phyloP scores from a whole-genome alignment of 2,113 vertebrate genomes.

The Corythoichthys haematopterus region DNA sequence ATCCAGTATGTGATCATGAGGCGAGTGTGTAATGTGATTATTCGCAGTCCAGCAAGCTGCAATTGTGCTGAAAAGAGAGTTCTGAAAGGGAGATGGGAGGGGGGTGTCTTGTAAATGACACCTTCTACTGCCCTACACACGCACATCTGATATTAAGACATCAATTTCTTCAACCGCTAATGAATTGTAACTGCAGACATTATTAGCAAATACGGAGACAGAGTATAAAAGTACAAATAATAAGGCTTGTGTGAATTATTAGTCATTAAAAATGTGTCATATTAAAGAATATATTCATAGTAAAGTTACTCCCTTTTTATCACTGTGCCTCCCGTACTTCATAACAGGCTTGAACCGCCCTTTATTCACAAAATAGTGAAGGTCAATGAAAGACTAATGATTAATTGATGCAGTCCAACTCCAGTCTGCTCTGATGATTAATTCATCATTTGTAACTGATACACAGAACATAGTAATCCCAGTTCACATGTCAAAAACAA shows the following conservation, averaged over 20 bases:
- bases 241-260: neutral
- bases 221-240: too few relatives aligned
- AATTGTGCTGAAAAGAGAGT: slow-evolving; percentile 54
- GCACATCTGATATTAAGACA: neutral
- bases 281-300: neutral
- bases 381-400: neutral
- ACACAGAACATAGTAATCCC: too few relatives aligned
- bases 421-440: neutral
- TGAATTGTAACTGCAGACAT: neutral
- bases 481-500: too few relatives aligned
- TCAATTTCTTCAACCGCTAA: neutral
- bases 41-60: slow-evolving; percentile 35
- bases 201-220: neutral
- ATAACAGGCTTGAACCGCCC: neutral
- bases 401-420: neutral
- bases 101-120: slow-evolving; percentile 63
- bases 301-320: neutral
- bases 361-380: neutral
- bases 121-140: slow-evolving; percentile 20
- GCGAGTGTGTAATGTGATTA: slow-evolving; percentile 65
- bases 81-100: slow-evolving; percentile 31
- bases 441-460: neutral
- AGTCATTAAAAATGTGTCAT: neutral
- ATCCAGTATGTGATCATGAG: slow-evolving; percentile 17
- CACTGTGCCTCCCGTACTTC: neutral